These are phyloP conservation scores for Pectinophora gossypiella DNA, from an alignment of 1,140 invertebrate genomes.

Conservation along the genomic window DNA sequence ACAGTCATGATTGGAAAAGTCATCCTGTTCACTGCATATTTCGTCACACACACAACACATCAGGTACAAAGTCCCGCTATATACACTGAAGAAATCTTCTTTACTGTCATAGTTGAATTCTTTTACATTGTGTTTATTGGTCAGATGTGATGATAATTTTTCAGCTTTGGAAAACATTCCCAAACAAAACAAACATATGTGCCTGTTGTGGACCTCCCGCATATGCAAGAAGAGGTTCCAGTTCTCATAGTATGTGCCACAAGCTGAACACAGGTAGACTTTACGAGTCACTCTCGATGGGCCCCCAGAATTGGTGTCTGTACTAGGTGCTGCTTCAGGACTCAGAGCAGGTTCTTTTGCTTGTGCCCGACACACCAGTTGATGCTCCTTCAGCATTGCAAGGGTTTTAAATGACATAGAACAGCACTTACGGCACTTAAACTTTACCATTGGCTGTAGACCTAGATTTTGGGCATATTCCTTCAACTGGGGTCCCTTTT, in stretches of 20 bases:
- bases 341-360: slow-evolving; percentile 54
- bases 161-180: slow-evolving; percentile 87
- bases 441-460: slow-evolving; percentile 79
- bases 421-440: slow-evolving; percentile 81
- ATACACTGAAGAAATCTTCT: slow-evolving; percentile 79
- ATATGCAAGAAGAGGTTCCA: slow-evolving; percentile 90
- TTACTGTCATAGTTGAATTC: slow-evolving; percentile 79
- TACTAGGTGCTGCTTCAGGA: slow-evolving; percentile 47
- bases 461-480: slow-evolving; percentile 84
- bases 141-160: slow-evolving; percentile 83
- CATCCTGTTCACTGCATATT: slow-evolving; percentile 82
- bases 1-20: slow-evolving; percentile 84
- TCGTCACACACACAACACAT: slow-evolving; percentile 87
- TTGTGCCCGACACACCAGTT: slow-evolving; percentile 75
- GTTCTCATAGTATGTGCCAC: slow-evolving; percentile 87
- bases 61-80: slow-evolving; percentile 82
- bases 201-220: slow-evolving; percentile 84
- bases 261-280: slow-evolving; percentile 86
- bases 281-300: slow-evolving; percentile 82
- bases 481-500: slow-evolving; percentile 60
- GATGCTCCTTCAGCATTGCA: slow-evolving; percentile 78
- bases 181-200: slow-evolving; percentile 87
- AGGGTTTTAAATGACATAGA: slow-evolving; percentile 77
- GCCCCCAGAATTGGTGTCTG: slow-evolving; percentile 43
- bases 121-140: slow-evolving; percentile 83